Conservation (phyloP, 2,113 vertebrate genomes). For the Cranoglanis bouderius region DNA sequence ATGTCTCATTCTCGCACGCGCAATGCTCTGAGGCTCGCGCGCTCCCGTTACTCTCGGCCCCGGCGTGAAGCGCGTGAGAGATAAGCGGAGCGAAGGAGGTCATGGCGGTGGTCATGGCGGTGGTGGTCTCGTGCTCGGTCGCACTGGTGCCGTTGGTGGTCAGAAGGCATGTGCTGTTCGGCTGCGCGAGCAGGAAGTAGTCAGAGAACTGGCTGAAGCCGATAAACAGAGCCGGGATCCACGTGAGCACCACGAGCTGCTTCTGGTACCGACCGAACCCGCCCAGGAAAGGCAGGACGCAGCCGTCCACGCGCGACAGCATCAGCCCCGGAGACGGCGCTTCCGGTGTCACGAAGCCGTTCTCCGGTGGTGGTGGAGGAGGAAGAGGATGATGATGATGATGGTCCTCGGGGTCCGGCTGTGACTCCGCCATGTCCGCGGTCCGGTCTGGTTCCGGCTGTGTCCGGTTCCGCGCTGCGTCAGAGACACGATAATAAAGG, state of each 20-base stretch:
- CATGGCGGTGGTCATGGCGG: no score
- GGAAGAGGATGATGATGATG: neutral
- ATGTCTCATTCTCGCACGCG: neutral
- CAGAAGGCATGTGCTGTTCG: constrained; percentile 76
- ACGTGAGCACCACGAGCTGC: constrained; percentile 91
- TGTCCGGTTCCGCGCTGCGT: neutral
- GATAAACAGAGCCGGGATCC: constrained; percentile 92
- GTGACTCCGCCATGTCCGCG: neutral
- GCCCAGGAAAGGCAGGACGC: constrained; percentile 86
- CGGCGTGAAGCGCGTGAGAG: neutral
- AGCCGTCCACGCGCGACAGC: constrained; percentile 84
- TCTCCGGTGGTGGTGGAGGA: constrained; percentile 63
- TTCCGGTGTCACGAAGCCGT: constrained; percentile 76
- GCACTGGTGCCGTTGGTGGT: neutral
- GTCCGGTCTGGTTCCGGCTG: neutral
- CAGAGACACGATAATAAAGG: neutral
- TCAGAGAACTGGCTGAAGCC: constrained; percentile 97
- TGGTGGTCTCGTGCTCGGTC: neutral
- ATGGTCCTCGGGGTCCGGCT: neutral
- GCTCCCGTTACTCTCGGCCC: neutral
- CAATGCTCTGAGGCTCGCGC: neutral
- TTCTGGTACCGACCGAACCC: constrained; percentile 88
- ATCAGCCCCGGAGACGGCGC: constrained; percentile 63
- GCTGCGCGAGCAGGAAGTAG: constrained; percentile 88
- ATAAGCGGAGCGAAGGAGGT: neutral